Base-by-base conservation (phyloP, 2,888 invertebrate species). In the Macroteleia sp. region DNA sequence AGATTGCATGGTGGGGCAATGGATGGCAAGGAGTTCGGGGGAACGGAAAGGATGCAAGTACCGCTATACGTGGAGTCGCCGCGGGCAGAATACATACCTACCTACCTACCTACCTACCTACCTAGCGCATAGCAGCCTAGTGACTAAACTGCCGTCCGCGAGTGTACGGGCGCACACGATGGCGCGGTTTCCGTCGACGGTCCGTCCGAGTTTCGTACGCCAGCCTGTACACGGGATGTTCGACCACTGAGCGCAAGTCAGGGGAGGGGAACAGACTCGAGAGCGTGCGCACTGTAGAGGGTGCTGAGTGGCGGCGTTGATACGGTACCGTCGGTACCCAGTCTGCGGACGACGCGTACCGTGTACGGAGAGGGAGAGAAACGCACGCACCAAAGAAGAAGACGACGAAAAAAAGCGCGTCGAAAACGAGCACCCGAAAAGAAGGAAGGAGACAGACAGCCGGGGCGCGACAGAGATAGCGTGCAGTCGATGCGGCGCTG, bases 21-120 rank as follows among this genome's bases (percentile, higher is more conserved):
- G n/a, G 76, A 78, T 79, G 30, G 30, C 73, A 76, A 77, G 80
- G 83, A 79, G 79, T 30, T 44, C 50, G 70, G 44, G 82, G 66
- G 77, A 81, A 70, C 54, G 81, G 80, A 84, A 82, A 84, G 81
- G 79, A 81, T 83, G 82, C 76, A 88, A 89, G 90, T 90, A 90
- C 90, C 90, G 90, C 90, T 90, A 90, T 87, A 85, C 87, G 84
- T 83, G 86, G 83, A 85, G 88, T 86, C 73, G 89, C 90, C 88
- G 78, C 79, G 82, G 89, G 90, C 89, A 82, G 86, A 87, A 90
- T 89, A 88, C 89, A 89, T 89, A 88, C 87, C 88, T 88, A 89
- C 88, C 88, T 89, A 90, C 83, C 86, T 84, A 81, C 83, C 76
- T 70, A 66, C 64, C 70, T 69, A 76, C 76, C 74, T 62, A 62